Base-by-base conservation (phyloP, 2,888 invertebrate genomes). In the Punctoribates punctum region DNA sequence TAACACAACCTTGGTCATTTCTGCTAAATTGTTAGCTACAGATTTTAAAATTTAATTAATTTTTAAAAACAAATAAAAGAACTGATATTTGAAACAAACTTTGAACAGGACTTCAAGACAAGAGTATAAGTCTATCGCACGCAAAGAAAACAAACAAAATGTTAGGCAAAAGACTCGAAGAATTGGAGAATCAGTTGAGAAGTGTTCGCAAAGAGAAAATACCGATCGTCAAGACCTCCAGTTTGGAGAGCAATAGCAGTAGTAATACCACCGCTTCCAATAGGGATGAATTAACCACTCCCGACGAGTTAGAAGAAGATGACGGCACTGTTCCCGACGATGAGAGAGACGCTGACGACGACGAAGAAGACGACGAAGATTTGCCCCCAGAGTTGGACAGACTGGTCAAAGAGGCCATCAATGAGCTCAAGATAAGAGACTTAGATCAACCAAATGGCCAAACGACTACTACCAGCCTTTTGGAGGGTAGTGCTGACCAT, bases 151-250 rank as follows among this genome's bases (percentile, higher is more conserved):
- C 78, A 5, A 78, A 77, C 79, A 93, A 92, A 85, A 91, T 93
- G 80, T 85, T 94, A 76, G 93, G 92, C 0, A 88, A 88, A 77
- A 87, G 93, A 84, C 90, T 94, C 80, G 88, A 90, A n/a, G 92
- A 93, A 84, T 84, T 94, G 70, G 93, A 93, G 81, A 89, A 89
- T 82, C 88, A 90, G 72, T 85, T 92, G 80, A 90, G 91, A 82
- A 83, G 84, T 11, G 79, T 84, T 57, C 84, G 85, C 80, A 73
- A 72, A 74, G 77, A 77, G n/a, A 77, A 77, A 25, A 23, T 74
- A 46, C 23, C 38, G 6, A 70, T 70, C 1, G 23, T 46, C 15
- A 70, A 70, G 46, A 70, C 70, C n/a, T 38, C 38, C 13, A 42
- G 42, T 38, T 4, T 70, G 8, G 70, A 70, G 1, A 70, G 70